Conservation (phyloP, 2,888 invertebrate genomes). For the Tanypteryx hageni region DNA sequence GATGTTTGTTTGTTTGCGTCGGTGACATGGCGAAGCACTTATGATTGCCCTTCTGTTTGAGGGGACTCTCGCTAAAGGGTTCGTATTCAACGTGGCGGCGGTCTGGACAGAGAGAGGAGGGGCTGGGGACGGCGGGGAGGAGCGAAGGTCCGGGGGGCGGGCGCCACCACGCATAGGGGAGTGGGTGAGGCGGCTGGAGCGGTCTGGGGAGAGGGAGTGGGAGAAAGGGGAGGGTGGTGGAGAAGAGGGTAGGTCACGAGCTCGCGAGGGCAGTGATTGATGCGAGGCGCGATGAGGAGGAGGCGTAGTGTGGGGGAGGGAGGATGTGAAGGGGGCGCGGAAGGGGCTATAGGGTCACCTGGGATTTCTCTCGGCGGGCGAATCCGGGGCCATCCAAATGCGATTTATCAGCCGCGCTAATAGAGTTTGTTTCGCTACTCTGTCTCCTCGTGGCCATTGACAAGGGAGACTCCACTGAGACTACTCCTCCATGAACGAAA, state of each 20-base stretch:
- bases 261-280: conserved; percentile 28
- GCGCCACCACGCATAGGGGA: too few species aligned
- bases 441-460: neutral
- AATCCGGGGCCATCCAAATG: conserved; percentile 41
- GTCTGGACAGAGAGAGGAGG: neutral
- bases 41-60: conserved; percentile 37
- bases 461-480: conserved; percentile 27
- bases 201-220: neutral
- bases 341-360: neutral
- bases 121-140: neutral
- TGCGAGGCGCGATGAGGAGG: neutral
- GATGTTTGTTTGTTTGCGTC: conserved; percentile 43
- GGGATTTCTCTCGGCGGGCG: conserved; percentile 39
- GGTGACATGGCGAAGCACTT: conserved; percentile 55
- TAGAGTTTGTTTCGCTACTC: conserved; percentile 63
- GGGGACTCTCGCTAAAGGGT: conserved; percentile 20
- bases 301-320: neutral
- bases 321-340: too few species aligned
- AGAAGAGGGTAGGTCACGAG: conserved; percentile 21
- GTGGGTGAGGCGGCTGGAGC: neutral
- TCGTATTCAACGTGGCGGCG: neutral
- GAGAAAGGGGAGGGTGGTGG: neutral
- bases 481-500: neutral
- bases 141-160: too few species aligned
- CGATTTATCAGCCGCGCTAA: conserved; percentile 55